Conservation (phyloP, 2,888 invertebrate genomes). For the Nymphalis urticae region DNA sequence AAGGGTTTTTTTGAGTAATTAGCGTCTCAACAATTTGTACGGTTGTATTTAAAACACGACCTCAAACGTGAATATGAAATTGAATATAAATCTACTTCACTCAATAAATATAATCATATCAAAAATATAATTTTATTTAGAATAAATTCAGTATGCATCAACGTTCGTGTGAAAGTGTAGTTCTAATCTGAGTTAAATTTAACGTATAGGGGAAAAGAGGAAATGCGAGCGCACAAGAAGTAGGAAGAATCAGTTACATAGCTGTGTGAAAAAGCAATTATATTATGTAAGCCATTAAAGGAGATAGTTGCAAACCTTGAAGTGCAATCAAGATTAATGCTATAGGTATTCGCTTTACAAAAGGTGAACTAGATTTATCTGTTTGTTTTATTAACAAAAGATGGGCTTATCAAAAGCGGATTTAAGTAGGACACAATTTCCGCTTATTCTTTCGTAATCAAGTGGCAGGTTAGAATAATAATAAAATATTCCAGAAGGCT, state of each 20-base stretch:
- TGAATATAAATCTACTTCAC: no score
- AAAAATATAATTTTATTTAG: no score
- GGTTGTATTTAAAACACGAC: no score
- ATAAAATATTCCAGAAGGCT: conserved; percentile 25
- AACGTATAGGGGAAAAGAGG: conserved; percentile 45
- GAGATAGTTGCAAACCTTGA: conserved; percentile 64
- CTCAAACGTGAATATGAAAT: no score
- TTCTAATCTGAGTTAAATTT: conserved; percentile 12
- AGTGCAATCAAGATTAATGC: conserved; percentile 51
- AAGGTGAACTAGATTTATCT: conserved; percentile 44
- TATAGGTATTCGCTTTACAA: conserved; percentile 45
- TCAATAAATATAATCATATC: no score
- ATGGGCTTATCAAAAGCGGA: conserved; percentile 25
- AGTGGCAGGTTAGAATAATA: conserved; percentile 16
- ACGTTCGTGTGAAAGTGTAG: conserved; percentile 2
- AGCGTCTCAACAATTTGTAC: no score
- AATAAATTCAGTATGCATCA: neutral
- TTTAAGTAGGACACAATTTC: conserved; percentile 25
- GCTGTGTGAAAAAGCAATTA: conserved; percentile 73
- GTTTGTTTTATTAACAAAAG: conserved; percentile 57
- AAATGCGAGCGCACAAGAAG: conserved; percentile 58
- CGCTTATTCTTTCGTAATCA: conserved; percentile 33
- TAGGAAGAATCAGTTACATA: conserved; percentile 65
- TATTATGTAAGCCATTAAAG: conserved; percentile 68
- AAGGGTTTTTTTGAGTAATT: no score